Base-by-base conservation (phyloP, 2,888 invertebrate species). In the Mythimna albipuncta region DNA sequence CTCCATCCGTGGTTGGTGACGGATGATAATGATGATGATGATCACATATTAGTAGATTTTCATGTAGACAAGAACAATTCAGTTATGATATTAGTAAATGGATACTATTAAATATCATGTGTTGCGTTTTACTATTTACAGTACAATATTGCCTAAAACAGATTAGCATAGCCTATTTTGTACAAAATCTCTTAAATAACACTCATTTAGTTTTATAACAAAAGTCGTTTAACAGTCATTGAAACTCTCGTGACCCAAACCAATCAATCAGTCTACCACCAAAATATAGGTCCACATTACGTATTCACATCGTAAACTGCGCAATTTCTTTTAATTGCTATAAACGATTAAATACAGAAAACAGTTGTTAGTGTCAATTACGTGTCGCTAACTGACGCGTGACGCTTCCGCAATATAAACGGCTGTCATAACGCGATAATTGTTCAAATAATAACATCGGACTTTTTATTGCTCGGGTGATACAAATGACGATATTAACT, bases 321-420 rank as follows among this genome's bases (percentile, higher is more conserved):
- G 61, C 73, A 68, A 64, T 79, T 79, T 58, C 72, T 82, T 83
- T 65, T 65, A 79, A 79, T 65, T 68, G 59, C 64, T 47, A 54
- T 78, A 26, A 58, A 19, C 68, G 44, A 65, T 79, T 68, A 61
- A 64, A 64, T 57, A 62, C 55, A 64, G 32, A 62, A 81, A 65
- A 79, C 10, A 16, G 69, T 75, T 63, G 64, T 81, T 65, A 68
- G 75, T 59, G 67, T 80, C 69, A 79, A 79, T 80, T 80, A 80
- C 35, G 58, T 80, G 67, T 70, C 81, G 74, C 59, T 55, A 75
- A 35, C 26, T 41, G 61, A 67, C 67, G 74, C 50, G 54, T 47
- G 69, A 67, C 64, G 69, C 41, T 52, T 47, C 67, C 55, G 55
- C 57, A 32, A 21, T 62, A 47, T 62, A 67, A 70, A 70, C 54